Base-by-base conservation (phyloP, 2,113 vertebrate genomes). In the Salvelinus fontinalis region DNA sequence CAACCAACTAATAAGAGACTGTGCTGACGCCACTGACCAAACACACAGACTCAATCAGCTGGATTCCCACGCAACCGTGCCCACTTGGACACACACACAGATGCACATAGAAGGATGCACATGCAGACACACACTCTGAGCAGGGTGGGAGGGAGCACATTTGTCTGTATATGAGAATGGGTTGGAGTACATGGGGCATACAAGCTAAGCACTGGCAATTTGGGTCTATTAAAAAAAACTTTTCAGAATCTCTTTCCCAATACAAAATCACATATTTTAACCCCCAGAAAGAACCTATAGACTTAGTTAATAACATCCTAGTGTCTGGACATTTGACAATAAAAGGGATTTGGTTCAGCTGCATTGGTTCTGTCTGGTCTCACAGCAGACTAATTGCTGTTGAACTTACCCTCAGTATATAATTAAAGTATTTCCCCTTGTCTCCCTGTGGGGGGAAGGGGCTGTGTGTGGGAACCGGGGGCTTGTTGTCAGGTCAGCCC, bases 331-430 rank as follows among this genome's bases (percentile, higher is more conserved):
- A 57, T 57, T 14, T 57, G 39, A 44, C 39, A 44, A 44, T 44
- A 11, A 11, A 44, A 44, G 39, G 39, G 9, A 44, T 11, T 44
- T 44, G 39, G 39, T 44, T 44, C 39, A 44, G 39, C 39, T 44
- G 9, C 8, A 11, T 44, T 2, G 39, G 39, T 44, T 44, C 39
- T 11, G 39, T 44, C 39, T 44, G 39, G 39, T 44, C 39, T 78
- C 78, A 79, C 44, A 82, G 81, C 67, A 20, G 57, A 69, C 81
- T 90, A 90, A 89, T 88, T 87, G 82, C 78, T 77, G 83, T 83
- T 83, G 85, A 89, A 89, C 86, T 74, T 83, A 79, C 79, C 87
- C 81, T 86, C 81, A 48, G 79, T 87, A 87, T 91, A 88, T 89
- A 90, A 91, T 87, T 83, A 83, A 78, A 83, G 54, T 20, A 60